A percentile compares a stretch with the other conserved stretches of the same genome.
Conservation (phyloP, 2,888 invertebrate species). For the Strigamia crassipes region DNA sequence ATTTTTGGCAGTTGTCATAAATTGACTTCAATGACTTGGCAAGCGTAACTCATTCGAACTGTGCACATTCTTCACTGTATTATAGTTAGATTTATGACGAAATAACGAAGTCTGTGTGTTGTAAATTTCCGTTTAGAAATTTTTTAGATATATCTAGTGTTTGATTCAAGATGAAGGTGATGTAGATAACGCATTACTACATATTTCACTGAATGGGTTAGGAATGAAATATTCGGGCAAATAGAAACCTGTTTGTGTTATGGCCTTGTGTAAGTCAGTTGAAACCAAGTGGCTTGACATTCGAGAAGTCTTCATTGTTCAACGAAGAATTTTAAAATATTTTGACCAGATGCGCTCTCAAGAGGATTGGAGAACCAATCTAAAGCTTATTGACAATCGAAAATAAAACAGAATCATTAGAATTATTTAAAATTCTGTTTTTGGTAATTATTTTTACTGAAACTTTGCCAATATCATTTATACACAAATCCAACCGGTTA, state of each 20-base stretch:
- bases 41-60: neutral
- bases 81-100: neutral
- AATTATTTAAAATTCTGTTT: neutral
- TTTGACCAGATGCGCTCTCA: neutral
- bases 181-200: neutral
- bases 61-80: neutral
- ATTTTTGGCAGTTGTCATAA: neutral
- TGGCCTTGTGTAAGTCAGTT: constrained; percentile 27
- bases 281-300: constrained; percentile 5
- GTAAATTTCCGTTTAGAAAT: neutral
- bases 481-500: no score
- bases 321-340: neutral
- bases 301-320: constrained; percentile 34
- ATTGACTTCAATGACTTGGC: neutral
- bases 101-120: neutral
- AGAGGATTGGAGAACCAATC: no score
- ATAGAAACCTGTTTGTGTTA: constrained; percentile 18
- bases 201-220: neutral
- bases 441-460: no score
- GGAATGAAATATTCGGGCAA: constrained; percentile 1
- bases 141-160: neutral
- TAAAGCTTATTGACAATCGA: neutral
- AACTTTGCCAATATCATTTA: no score
- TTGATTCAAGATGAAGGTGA: neutral
- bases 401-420: neutral